These are phyloP conservation scores for Girardinichthys multiradiatus DNA, from an alignment of 2,113 vertebrate species.

Conservation along the genomic window DNA sequence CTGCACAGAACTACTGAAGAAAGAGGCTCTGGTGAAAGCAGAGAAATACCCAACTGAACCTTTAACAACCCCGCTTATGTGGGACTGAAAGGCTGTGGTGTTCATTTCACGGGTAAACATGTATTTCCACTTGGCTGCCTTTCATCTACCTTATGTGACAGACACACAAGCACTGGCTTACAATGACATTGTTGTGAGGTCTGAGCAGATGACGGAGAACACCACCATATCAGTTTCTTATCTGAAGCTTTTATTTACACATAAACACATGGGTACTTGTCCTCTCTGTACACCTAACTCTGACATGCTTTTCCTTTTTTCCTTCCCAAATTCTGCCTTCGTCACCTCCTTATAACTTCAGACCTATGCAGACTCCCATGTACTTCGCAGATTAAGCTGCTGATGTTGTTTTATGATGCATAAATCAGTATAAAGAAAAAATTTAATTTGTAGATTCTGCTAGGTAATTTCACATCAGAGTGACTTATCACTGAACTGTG, in stretches of 20 bases:
- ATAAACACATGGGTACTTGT: constrained; percentile 15
- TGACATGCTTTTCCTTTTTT: neutral
- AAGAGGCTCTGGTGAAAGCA: constrained; percentile 15
- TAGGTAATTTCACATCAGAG: constrained; percentile 60
- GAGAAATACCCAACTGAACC: constrained; percentile 12
- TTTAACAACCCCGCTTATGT: constrained; percentile 40
- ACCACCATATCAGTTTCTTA: constrained; percentile 51
- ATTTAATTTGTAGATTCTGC: constrained; percentile 51
- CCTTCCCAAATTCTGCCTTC: neutral
- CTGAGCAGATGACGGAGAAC: constrained; percentile 42
- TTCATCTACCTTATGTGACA: constrained; percentile 61
- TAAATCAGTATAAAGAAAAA: constrained; percentile 63
- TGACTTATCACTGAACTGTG: constrained; percentile 55
- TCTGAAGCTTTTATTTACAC: constrained; percentile 31
- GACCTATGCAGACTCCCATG: constrained; percentile 41
- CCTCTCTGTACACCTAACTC: constrained; percentile 33
- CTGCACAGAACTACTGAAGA: constrained; percentile 4
- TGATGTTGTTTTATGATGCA: constrained; percentile 57
- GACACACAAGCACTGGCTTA: constrained; percentile 38
- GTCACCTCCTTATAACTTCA: constrained; percentile 30
- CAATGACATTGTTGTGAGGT: constrained; percentile 57
- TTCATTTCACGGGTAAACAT: constrained; percentile 45
- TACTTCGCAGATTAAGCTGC: constrained; percentile 44
- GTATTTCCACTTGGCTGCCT: constrained; percentile 59
- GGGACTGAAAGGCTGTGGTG: constrained; percentile 26